Conservation (phyloP, 23 tunicate species). For the Aplidium turbinatum region DNA sequence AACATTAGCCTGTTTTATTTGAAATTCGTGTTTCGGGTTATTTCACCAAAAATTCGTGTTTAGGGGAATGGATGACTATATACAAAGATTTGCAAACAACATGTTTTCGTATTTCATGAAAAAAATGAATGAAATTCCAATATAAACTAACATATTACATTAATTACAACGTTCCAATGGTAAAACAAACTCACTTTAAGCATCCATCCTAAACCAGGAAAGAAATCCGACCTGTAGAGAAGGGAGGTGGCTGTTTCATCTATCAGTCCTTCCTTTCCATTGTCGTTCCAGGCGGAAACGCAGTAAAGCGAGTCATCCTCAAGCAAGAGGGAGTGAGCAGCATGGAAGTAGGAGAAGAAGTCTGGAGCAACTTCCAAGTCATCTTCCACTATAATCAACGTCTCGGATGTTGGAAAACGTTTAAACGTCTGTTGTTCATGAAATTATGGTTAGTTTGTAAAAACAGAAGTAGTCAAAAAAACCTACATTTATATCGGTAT, state of each 20-base stretch:
- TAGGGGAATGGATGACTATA: no score
- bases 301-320: slow-evolving; percentile 69
- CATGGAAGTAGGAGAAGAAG: slow-evolving; percentile 70
- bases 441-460: no score
- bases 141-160: no score
- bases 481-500: no score
- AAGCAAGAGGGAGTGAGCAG: slow-evolving; percentile 42
- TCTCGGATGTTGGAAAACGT: slow-evolving; percentile 49
- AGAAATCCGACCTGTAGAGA: slow-evolving; percentile 91
- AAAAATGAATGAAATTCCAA: no score
- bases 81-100: no score
- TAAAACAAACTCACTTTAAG: slow-evolving; percentile 34
- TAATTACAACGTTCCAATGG: no score
- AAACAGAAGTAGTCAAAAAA: no score
- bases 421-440: slow-evolving; percentile 77
- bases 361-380: slow-evolving; percentile 92
- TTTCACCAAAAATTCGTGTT: no score
- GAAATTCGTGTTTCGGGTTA: no score
- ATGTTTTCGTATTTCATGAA: no score
- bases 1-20: no score
- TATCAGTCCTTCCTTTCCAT: slow-evolving; percentile 64
- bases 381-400: slow-evolving; percentile 86
- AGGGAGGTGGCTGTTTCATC: slow-evolving; percentile 50
- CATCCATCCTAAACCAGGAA: slow-evolving; percentile 98
- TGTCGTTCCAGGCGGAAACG: slow-evolving; percentile 97